Evolutionary conservation across 53 echinoderm and acorn worm genomes (phyloP).

Genomic region (Crossaster papposus): DNA sequence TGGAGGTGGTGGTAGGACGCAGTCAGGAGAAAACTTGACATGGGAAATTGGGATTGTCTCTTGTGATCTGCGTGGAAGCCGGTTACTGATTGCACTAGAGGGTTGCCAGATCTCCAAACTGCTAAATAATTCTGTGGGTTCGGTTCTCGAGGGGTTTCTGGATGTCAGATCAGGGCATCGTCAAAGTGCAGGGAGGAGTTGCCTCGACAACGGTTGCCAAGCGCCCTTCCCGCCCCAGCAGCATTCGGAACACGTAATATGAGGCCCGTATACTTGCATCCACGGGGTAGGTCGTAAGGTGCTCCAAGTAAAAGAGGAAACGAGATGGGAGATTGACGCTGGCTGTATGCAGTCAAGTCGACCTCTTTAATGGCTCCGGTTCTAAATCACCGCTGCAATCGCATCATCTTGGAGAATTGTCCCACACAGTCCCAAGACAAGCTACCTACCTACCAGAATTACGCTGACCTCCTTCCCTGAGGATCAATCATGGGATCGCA

Average conservation of each 20-base stretch:
- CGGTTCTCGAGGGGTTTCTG: conserved; percentile 30
- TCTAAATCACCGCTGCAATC: conserved; percentile 13
- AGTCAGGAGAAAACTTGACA: conserved; percentile 38
- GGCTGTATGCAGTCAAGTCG: background rate
- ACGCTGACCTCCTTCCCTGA: conserved; percentile 20
- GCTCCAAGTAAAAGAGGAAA: background rate
- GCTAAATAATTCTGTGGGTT: conserved; percentile 65
- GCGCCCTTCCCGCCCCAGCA: conserved; percentile 6
- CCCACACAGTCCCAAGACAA: conserved; percentile 14
- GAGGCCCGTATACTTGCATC: conserved; percentile 17
- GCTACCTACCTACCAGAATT: conserved; percentile 38
- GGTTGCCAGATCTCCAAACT: conserved; percentile 66
- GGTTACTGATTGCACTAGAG: conserved; percentile 64
- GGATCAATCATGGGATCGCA: conserved; percentile 13
- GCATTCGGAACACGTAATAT: conserved; percentile 36
- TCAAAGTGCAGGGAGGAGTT: conserved; percentile 59
- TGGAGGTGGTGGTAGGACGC: conserved; percentile 4
- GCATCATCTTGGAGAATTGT: conserved; percentile 24
- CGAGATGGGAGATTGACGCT: background rate
- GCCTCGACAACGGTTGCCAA: conserved; percentile 22
- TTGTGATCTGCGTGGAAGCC: conserved; percentile 33
- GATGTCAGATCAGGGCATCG: conserved; percentile 62
- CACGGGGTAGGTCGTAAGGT: background rate
- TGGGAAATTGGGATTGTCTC: conserved; percentile 58
- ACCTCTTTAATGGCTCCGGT: conserved; percentile 2